A percentile compares a stretch with the other conserved stretches of the same genome.
Evolutionary conservation across 2,797 vertebrate genomes (phyloP).

Genomic region (Enteromius treurensis): DNA sequence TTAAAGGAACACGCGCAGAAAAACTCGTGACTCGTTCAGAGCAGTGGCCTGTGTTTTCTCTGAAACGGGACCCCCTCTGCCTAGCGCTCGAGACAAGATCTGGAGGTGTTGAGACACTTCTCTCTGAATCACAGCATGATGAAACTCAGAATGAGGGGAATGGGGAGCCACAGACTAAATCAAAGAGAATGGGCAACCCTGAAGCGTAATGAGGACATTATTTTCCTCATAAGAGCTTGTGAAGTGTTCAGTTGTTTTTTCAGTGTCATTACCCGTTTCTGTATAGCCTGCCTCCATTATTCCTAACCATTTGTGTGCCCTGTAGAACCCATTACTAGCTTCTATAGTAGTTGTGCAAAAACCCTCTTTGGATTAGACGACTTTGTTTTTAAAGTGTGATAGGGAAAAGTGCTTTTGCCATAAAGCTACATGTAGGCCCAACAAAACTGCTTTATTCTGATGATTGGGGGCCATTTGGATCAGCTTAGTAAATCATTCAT

Average conservation of each 20-base stretch:
- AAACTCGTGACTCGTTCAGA: slow-evolving; percentile 36
- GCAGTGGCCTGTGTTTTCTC: slow-evolving; percentile 26
- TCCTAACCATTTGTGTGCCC: slow-evolving; percentile 67
- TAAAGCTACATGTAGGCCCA: slow-evolving; percentile 23
- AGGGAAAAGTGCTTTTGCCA: slow-evolving; percentile 22
- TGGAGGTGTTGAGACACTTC: slow-evolving; percentile 25
- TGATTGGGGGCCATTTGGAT: background rate
- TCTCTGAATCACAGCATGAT: slow-evolving; percentile 55
- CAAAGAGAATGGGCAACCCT: background rate
- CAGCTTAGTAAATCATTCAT: slow-evolving; percentile 17
- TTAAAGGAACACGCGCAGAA: slow-evolving; percentile 7
- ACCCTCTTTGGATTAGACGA: slow-evolving; percentile 75
- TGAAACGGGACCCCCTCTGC: background rate
- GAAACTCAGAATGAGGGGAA: slow-evolving; percentile 22
- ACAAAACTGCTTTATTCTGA: slow-evolving; percentile 13
- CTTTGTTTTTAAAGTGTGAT: slow-evolving; percentile 13
- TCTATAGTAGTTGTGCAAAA: slow-evolving; percentile 66
- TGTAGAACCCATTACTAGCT: slow-evolving; percentile 61
- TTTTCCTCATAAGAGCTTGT: slow-evolving; percentile 23
- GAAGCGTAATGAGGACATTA: background rate
- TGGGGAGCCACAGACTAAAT: slow-evolving; percentile 5
- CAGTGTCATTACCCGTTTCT: slow-evolving; percentile 31
- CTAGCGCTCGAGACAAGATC: background rate
- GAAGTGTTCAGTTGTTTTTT: slow-evolving; percentile 34
- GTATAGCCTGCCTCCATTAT: slow-evolving; percentile 47